Percentiles rank a stretch among this genome's conserved stretches.
phyloP scores from a whole-genome alignment of 2,113 vertebrate species.

The Mormyrus iriodes region DNA sequence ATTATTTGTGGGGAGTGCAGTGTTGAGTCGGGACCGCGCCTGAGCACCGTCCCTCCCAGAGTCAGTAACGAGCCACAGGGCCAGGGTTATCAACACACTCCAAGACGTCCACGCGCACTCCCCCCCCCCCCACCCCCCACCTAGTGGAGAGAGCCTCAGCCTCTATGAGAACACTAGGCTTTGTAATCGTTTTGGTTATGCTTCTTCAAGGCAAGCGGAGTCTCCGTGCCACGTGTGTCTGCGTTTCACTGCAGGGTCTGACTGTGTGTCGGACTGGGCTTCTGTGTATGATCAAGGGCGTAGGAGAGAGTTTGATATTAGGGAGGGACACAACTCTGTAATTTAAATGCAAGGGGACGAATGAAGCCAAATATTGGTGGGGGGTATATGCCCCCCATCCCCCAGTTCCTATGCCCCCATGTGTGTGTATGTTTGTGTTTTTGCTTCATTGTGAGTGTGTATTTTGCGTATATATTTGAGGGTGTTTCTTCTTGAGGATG shows the following conservation, averaged over 20 bases:
- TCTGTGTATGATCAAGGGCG: not conserved
- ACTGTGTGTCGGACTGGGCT: not conserved
- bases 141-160: not conserved
- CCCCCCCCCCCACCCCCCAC: not conserved
- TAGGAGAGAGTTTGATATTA: not conserved
- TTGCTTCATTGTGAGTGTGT: not conserved
- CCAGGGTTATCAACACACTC: conserved; percentile 8
- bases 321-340: not conserved
- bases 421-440: not conserved
- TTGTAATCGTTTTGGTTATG: not conserved
- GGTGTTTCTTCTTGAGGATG: not conserved
- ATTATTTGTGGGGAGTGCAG: not conserved
- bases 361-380: not conserved
- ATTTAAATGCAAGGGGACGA: not conserved
- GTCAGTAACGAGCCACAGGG: not conserved
- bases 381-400: not conserved
- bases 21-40: not conserved
- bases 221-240: not conserved
- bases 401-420: not conserved
- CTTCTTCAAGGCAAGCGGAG: not conserved
- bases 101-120: not conserved
- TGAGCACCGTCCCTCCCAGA: not conserved
- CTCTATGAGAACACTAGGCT: not conserved
- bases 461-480: not conserved
- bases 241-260: not conserved